phyloP scores from a whole-genome alignment of 2,888 invertebrate species.

The Mallateleia sp. region DNA sequence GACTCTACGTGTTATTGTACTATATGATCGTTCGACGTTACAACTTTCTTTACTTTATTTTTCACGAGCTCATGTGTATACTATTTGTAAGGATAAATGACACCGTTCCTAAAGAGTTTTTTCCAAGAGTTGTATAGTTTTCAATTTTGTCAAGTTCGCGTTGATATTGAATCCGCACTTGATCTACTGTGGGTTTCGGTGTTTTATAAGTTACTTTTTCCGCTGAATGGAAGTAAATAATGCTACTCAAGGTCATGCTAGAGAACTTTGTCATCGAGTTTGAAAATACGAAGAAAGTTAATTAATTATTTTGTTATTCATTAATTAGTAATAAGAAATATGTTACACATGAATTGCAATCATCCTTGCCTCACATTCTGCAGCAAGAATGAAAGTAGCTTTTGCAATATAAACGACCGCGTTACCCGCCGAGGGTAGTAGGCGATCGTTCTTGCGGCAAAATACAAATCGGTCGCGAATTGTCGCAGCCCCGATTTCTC shows the following conservation, averaged over 20 bases:
- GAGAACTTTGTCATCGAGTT: background rate
- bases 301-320: too few species aligned
- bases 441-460: too few species aligned
- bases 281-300: background rate
- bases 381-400: too few species aligned
- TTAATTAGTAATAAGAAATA: too few species aligned
- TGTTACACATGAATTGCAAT: too few species aligned
- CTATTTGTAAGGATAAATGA: slow-evolving; percentile 47
- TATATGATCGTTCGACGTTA: background rate
- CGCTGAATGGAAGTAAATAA: background rate
- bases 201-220: background rate
- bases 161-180: slow-evolving; percentile 47
- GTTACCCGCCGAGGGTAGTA: too few species aligned
- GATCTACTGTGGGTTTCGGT: slow-evolving; percentile 43
- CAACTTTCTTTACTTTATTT: slow-evolving; percentile 36
- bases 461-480: too few species aligned
- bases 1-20: slow-evolving; percentile 21
- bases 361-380: too few species aligned
- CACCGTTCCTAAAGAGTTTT: slow-evolving; percentile 42
- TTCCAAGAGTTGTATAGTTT: slow-evolving; percentile 38
- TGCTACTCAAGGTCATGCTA: background rate
- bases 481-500: too few species aligned
- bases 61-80: background rate
- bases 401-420: too few species aligned
- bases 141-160: slow-evolving; percentile 53